A percentile compares a stretch with the other conserved stretches of the same genome.
phyloP scores from a whole-genome alignment of 1,140 invertebrate genomes.

The Cotesia vestalis region DNA sequence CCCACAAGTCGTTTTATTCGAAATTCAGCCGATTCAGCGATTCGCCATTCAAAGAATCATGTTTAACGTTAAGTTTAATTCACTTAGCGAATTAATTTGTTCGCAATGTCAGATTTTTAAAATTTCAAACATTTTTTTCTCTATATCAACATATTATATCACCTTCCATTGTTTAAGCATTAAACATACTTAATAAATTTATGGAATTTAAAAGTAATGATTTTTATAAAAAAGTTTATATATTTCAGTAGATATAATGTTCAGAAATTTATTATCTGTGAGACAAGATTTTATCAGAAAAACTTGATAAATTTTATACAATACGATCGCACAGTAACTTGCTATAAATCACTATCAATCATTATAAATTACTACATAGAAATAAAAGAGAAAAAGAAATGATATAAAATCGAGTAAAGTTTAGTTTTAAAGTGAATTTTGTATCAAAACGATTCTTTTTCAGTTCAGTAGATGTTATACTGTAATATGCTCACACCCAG shows the following conservation, averaged over 20 bases:
- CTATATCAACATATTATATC: too few relatives aligned
- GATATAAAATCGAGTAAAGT: not conserved
- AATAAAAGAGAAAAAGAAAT: not conserved
- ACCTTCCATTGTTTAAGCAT: too few relatives aligned
- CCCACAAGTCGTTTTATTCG: slow-evolving; percentile 25
- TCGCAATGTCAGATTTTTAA: not conserved
- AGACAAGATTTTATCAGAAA: too few relatives aligned
- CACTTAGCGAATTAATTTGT: slow-evolving; percentile 21
- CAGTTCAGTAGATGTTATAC: slow-evolving; percentile 31
- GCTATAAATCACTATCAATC: too few relatives aligned
- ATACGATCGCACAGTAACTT: too few relatives aligned
- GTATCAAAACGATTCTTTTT: slow-evolving; percentile 37
- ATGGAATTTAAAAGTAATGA: too few relatives aligned
- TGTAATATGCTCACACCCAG: slow-evolving; percentile 3
- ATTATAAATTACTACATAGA: not conserved
- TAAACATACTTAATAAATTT: too few relatives aligned
- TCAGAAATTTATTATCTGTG: too few relatives aligned
- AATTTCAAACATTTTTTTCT: too few relatives aligned
- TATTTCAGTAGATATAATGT: too few relatives aligned
- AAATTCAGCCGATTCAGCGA: slow-evolving; percentile 36
- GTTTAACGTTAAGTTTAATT: not conserved
- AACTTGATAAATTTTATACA: too few relatives aligned
- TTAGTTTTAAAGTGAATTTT: slow-evolving; percentile 34
- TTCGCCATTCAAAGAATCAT: not conserved
- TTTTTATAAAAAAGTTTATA: too few relatives aligned